Percentiles rank a stretch among this genome's conserved stretches.
These are phyloP conservation scores for Uria lomvia DNA, from an alignment of 2,113 vertebrate genomes.

Conservation along the genomic window DNA sequence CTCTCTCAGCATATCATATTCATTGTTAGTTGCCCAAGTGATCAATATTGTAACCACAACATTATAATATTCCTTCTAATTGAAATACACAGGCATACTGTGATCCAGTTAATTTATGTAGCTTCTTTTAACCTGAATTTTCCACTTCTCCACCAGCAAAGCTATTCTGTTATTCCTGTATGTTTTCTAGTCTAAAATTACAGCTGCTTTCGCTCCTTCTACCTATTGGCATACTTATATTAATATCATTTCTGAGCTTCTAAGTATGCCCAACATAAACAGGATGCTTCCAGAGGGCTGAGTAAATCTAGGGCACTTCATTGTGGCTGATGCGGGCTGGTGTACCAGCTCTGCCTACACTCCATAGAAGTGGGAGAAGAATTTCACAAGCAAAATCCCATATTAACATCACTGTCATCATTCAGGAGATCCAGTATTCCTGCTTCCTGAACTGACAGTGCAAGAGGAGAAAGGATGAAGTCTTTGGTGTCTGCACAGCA, in stretches of 20 bases:
- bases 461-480: background rate
- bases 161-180: background rate
- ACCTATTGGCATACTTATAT: background rate
- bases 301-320: background rate
- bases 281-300: background rate
- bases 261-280: background rate
- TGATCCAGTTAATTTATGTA: background rate
- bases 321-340: background rate
- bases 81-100: background rate
- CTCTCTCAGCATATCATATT: background rate
- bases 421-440: background rate
- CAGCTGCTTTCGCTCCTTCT: background rate
- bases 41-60: background rate
- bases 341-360: background rate
- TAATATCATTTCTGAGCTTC: background rate
- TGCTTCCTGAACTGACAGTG: background rate
- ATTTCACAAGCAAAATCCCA: background rate
- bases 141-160: background rate
- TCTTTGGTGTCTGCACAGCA: background rate
- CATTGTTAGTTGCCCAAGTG: background rate
- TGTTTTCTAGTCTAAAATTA: background rate
- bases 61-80: background rate
- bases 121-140: background rate
- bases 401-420: background rate
- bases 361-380: background rate